Evolutionary conservation across 2,113 vertebrate species (phyloP), one percentile per base, ranked within the genome.

Genomic region (Cryptomyrus ogoouensis): DNA sequence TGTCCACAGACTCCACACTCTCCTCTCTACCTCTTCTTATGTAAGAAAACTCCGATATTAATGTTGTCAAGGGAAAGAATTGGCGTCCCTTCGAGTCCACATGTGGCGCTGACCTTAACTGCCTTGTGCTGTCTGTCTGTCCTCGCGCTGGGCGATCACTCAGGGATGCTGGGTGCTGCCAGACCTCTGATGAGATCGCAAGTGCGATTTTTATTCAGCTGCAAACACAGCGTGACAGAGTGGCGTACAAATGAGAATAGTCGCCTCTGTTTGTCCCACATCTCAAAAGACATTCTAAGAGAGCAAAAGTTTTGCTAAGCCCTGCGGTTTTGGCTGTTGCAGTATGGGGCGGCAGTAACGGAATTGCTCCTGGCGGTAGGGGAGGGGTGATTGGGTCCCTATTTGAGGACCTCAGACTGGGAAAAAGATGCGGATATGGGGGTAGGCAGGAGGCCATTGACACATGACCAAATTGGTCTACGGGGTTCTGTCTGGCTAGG

Each of bases 361-460:
- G 70, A 77, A 19, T 42, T 8, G 70, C 70, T 77, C 15, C 35
- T 39, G 74, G 74, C 35, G 0, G 35, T 8, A 7, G 74, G 35
- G 74, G 27, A 15, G 5, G 74, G 17, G 74, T 77, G 13, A 19
- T 77, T 42, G 21, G 35, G 31, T 42, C 74, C 74, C 31, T 35
- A 77, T 84, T 84, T 84, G 83, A n/a, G 83, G 83, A 47, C 39
- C 80, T 24, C 80, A 47, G 80, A 83, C 80, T 77, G 70, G 31
- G 70, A 77, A 6, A 77, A 77, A 77, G 70, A 77, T 12, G 27
- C 2, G 1, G 70, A 42, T 15, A 77, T 77, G 35, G 31, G 74
- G 13, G 17, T 5, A 77, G 5, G 44, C 46, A 42, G 19, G 42
- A 47, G 42, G 83, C 19, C 39, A 42, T 47, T 84, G 83, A 84